These are phyloP conservation scores for Gasterosteus aculeatus DNA, from an alignment of 2,113 vertebrate genomes.

Conservation along the genomic window DNA sequence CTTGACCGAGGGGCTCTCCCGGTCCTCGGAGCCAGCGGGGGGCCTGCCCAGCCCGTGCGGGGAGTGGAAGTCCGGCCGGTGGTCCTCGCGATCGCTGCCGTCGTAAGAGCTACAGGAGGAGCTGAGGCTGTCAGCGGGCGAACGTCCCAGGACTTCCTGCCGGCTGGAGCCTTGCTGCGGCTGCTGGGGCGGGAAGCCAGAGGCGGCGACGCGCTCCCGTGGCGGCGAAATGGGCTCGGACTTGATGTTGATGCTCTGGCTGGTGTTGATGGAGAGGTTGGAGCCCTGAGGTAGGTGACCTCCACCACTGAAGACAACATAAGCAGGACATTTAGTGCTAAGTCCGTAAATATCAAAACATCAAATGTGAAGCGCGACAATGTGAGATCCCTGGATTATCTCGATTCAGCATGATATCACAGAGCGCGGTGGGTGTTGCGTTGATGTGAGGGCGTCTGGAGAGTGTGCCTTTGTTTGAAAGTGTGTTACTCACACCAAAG, in stretches of 20 bases:
- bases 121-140: slow-evolving; percentile 97
- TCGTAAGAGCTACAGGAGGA: slow-evolving; percentile 98
- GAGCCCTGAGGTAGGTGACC: slow-evolving; percentile 98
- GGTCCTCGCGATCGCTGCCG: slow-evolving; percentile 95
- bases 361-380: slow-evolving; percentile 23
- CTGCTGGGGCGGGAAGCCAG: slow-evolving; percentile 87
- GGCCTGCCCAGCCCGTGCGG: slow-evolving; percentile 88
- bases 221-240: slow-evolving; percentile 98
- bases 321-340: slow-evolving; percentile 28
- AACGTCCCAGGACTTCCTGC: slow-evolving; percentile 92
- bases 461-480: slow-evolving; percentile 71
- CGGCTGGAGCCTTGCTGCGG: slow-evolving; percentile 84
- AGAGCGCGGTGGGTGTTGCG: slow-evolving; percentile 67
- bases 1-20: slow-evolving; percentile 95
- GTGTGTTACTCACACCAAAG: slow-evolving; percentile 93
- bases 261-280: slow-evolving; percentile 94
- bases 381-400: slow-evolving; percentile 39
- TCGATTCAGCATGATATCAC: slow-evolving; percentile 70
- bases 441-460: slow-evolving; percentile 65
- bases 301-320: slow-evolving; percentile 83
- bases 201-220: slow-evolving; percentile 91
- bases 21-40: slow-evolving; percentile 84
- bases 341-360: slow-evolving; percentile 16
- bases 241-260: slow-evolving; percentile 97
- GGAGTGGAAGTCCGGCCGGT: slow-evolving; percentile 92